phyloP scores from a whole-genome alignment of 2,888 invertebrate species.

The Nasonia oneida region DNA sequence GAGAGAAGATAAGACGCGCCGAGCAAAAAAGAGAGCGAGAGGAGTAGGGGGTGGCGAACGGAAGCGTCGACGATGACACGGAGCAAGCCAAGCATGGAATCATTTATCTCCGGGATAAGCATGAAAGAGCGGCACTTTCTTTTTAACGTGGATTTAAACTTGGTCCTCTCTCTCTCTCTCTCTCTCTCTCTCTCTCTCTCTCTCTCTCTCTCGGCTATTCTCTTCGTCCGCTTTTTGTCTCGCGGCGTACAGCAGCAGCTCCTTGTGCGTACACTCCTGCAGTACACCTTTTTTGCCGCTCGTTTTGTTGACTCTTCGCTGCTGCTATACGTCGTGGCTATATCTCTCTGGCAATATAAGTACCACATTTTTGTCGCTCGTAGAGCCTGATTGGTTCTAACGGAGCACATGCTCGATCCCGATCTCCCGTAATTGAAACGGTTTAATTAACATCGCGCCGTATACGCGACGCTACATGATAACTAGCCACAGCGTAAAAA shows the following conservation, averaged over 20 bases:
- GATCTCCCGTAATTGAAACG: not conserved
- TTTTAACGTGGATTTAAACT: conserved; percentile 54
- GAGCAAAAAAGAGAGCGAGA: conserved; percentile 57
- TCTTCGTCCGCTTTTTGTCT: conserved; percentile 27
- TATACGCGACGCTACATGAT: not conserved
- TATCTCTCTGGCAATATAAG: not conserved
- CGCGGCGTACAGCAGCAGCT: not conserved
- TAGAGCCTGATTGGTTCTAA: not conserved
- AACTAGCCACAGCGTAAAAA: not conserved
- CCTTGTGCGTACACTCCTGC: conserved; percentile 8
- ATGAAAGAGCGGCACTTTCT: conserved; percentile 64
- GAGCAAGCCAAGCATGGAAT: conserved; percentile 76
- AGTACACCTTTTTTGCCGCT: conserved; percentile 5
- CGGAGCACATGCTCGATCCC: not conserved
- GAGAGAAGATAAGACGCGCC: conserved; percentile 34
- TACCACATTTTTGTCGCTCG: not conserved
- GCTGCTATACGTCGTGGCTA: not conserved
- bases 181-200: conserved; percentile 8
- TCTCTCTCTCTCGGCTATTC: conserved; percentile 11
- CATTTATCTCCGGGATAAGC: conserved; percentile 77
- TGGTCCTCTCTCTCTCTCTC: conserved; percentile 15
- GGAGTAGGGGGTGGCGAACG: conserved; percentile 62
- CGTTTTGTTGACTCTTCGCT: not conserved
- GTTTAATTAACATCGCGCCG: not conserved
- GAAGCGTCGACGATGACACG: conserved; percentile 72